These are phyloP conservation scores for Parotocinclus haroldoi DNA, from an alignment of 2,797 vertebrate species.

Conservation along the genomic window DNA sequence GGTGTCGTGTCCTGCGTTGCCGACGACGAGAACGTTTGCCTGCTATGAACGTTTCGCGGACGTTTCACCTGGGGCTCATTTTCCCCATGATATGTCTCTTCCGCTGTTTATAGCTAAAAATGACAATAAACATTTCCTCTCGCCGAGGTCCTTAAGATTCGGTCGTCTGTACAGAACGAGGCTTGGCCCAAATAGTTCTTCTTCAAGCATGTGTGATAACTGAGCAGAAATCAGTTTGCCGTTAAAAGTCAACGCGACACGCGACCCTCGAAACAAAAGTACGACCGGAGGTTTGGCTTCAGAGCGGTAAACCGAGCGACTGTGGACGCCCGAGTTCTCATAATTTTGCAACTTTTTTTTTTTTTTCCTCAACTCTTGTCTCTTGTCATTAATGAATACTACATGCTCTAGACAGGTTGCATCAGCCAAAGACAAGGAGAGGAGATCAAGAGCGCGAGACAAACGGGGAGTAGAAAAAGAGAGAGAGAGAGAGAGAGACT, in stretches of 20 bases:
- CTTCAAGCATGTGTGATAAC: conserved; percentile 57
- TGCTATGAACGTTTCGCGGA: conserved; percentile 42
- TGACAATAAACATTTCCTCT: conserved; percentile 19
- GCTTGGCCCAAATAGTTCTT: conserved; percentile 63
- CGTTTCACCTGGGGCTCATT: conserved; percentile 44
- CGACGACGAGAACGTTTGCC: conserved; percentile 52
- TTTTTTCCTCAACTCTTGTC: conserved; percentile 55
- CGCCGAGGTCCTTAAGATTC: conserved; percentile 60
- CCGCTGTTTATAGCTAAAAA: conserved; percentile 50
- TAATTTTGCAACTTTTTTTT: conserved; percentile 44
- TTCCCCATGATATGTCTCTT: conserved; percentile 60
- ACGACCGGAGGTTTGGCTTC: conserved; percentile 60
- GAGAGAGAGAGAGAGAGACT: conserved; percentile 23
- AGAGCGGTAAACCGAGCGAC: conserved; percentile 62
- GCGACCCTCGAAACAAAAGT: conserved; percentile 60
- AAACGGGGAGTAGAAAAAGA: conserved; percentile 47
- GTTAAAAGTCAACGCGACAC: conserved; percentile 45
- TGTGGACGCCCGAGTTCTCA: conserved; percentile 59
- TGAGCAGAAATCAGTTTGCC: conserved; percentile 57
- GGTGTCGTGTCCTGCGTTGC: conserved; percentile 56
- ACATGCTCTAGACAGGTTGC: conserved; percentile 78
- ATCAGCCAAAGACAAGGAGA: conserved; percentile 65
- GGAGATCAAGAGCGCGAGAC: conserved; percentile 53
- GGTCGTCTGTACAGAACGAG: conserved; percentile 71
- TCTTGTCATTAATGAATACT: conserved; percentile 77